Evolutionary conservation across 2,113 vertebrate species (phyloP), one percentile per base, ranked within the genome.

Genomic region (Python bivittatus): DNA sequence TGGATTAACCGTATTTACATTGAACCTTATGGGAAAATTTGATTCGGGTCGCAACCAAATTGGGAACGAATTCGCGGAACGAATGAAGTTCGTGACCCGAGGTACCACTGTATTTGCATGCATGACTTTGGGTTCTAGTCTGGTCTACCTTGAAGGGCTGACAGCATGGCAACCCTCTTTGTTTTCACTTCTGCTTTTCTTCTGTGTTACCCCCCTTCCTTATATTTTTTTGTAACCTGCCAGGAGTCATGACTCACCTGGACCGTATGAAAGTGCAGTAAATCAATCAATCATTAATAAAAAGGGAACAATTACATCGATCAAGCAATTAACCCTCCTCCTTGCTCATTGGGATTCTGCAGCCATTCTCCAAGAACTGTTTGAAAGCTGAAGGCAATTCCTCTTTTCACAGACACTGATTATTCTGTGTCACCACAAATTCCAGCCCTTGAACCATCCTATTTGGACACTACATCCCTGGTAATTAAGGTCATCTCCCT

Each of bases 401-500:
- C 64, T 85, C 92, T 83, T 92, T 91, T 53, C 83, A 56, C 13
- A 17, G 64, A 64, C 52, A 89, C 38, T 9, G 86, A 87, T 79
- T 79, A 88, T 20, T 91, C 84, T 33, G 84, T 79, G 92, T 89
- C 88, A 90, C 90, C 84, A 85, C 52, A 79, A 60, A 93, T 94
- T 57, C 92, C 89, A 33, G 84, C 29, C 54, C 89, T 56, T 86
- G 20, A 6, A 22, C 42, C 38, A 52, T 57, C 68, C 79, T 27
- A 53, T 6, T 64, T 42, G 17, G 44, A 22, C 54, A 33, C 57
- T 38, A 25, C 87, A 60, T 89, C 53, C n/a, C 90, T 48, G 91
- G 79, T 89, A 93, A 93, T 94, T 94, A 95, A 92, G 91, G 92
- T 94, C 96, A 94, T 54, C 92, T 94, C 29, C 44, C 60, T 52